Percentiles rank a stretch among this genome's conserved stretches.
These are phyloP conservation scores for Halocynthia roretzi DNA, from an alignment of 23 tunicate species.

Conservation along the genomic window DNA sequence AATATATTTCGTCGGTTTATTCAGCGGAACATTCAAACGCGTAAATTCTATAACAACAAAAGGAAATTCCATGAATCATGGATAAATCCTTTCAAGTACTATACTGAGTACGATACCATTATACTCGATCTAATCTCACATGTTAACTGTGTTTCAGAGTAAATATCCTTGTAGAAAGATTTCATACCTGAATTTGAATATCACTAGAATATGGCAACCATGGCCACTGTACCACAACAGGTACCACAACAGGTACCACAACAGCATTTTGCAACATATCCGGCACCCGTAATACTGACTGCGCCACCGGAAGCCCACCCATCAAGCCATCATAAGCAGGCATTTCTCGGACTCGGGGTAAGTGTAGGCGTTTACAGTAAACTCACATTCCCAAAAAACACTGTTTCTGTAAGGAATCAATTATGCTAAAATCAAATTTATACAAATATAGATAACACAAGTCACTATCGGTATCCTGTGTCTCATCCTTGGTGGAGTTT, in stretches of 20 bases:
- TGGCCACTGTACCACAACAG: not conserved
- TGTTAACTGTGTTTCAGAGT: not conserved
- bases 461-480: not conserved
- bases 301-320: constrained; percentile 2
- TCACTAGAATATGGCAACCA: not conserved
- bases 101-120: not conserved
- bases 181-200: not conserved
- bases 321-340: not conserved
- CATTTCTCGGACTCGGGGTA: constrained; percentile 2
- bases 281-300: not conserved
- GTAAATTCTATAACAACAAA: not conserved
- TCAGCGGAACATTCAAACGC: not conserved
- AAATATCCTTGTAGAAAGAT: not conserved
- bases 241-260: not conserved
- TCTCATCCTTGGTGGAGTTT: not conserved
- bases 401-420: not conserved
- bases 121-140: not conserved
- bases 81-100: too few species aligned
- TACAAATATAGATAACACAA: not conserved
- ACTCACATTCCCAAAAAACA: not conserved
- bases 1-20: too few species aligned
- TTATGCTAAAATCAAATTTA: not conserved
- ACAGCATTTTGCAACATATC: not conserved
- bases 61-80: too few species aligned
- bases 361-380: not conserved